These are phyloP conservation scores for Cyclargus thomasi DNA, from an alignment of 1,140 invertebrate genomes.

Conservation along the genomic window DNA sequence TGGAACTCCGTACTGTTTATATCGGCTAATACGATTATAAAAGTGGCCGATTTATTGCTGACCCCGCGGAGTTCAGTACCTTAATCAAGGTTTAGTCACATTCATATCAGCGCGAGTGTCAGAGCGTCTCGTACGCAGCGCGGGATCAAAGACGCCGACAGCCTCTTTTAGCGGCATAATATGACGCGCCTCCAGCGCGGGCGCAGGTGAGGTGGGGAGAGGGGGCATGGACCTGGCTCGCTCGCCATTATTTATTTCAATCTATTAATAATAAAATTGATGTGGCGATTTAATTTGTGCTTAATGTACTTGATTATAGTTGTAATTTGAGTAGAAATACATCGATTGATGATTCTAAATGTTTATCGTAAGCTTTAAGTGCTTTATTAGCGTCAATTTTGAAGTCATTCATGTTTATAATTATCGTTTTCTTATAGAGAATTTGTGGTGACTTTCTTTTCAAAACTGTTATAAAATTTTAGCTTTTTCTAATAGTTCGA, in stretches of 20 bases:
- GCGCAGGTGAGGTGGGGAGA: slow-evolving; percentile 41
- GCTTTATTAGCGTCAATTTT: not conserved
- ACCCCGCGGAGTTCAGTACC: slow-evolving; percentile 64
- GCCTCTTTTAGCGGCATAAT: slow-evolving; percentile 74
- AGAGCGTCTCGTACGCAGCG: slow-evolving; percentile 53
- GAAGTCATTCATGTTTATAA: not conserved
- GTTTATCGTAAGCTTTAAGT: not conserved
- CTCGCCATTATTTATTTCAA: slow-evolving; percentile 69
- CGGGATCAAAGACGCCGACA: slow-evolving; percentile 73
- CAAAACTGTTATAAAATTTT: not conserved
- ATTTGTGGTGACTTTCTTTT: not conserved
- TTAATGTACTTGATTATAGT: not conserved
- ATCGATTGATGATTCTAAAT: not conserved
- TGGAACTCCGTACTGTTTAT: not conserved
- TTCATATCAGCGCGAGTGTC: slow-evolving; percentile 67
- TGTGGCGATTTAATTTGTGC: slow-evolving; percentile 38
- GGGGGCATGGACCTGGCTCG: slow-evolving; percentile 48
- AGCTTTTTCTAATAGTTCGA: not conserved
- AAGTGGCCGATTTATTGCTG: slow-evolving; percentile 29
- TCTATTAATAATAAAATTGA: slow-evolving; percentile 73
- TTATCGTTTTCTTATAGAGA: not conserved
- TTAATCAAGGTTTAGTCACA: slow-evolving; percentile 74
- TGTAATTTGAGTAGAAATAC: not conserved
- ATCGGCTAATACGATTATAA: slow-evolving; percentile 15
- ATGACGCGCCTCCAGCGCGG: slow-evolving; percentile 61